A percentile compares a stretch with the other conserved stretches of the same genome.
Evolutionary conservation across 2,113 vertebrate genomes (phyloP).

Genomic region (Catharus minimus): DNA sequence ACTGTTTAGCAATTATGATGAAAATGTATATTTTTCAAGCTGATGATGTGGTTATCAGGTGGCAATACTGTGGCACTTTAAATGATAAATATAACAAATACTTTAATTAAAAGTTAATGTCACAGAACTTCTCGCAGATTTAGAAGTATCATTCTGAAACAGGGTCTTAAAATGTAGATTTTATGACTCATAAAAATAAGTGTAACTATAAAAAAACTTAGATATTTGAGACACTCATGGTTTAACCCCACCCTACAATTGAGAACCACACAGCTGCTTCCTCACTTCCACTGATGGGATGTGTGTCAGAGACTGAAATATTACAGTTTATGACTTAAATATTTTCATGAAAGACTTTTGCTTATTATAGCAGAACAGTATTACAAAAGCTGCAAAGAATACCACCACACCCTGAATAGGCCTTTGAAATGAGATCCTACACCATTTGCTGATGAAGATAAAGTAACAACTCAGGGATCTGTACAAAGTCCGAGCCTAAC

Average conservation of each 20-base stretch:
- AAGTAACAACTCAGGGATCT: not conserved
- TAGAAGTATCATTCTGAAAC: not conserved
- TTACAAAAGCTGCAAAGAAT: not conserved
- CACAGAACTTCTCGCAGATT: not conserved
- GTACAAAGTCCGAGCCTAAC: too few relatives aligned
- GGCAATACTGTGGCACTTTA: not conserved
- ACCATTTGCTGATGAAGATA: not conserved
- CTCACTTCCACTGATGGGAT: not conserved
- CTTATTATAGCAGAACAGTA: not conserved
- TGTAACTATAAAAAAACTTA: not conserved
- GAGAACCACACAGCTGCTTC: not conserved
- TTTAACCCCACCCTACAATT: not conserved
- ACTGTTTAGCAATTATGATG: not conserved
- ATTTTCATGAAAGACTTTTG: not conserved
- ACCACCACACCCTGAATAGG: not conserved
- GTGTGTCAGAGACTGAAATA: not conserved
- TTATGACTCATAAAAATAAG: not conserved
- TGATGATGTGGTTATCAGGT: not conserved
- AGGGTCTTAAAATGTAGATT: not conserved
- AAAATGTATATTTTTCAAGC: not conserved
- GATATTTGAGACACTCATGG: not conserved
- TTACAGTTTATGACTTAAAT: not conserved
- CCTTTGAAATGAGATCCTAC: too few relatives aligned
- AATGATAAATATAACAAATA: not conserved
- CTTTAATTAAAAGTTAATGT: not conserved